phyloP scores from a whole-genome alignment of 2,888 invertebrate genomes.

The Loripinus fragilis region DNA sequence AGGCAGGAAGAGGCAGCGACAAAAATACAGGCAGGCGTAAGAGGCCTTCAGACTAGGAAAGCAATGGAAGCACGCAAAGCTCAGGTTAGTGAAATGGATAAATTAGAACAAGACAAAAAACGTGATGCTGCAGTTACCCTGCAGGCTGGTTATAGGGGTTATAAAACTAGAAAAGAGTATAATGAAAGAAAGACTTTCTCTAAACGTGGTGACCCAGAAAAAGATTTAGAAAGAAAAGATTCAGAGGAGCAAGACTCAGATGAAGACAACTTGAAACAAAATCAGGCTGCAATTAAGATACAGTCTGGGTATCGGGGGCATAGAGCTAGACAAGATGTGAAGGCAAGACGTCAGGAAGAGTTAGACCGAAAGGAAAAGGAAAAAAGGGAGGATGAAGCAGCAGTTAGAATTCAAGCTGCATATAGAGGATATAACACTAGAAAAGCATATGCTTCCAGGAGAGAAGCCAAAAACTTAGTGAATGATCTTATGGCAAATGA shows the following conservation, averaged over 20 bases:
- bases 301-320: slow-evolving; percentile 49
- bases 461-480: neutral
- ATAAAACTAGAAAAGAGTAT: slow-evolving; percentile 44
- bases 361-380: neutral
- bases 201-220: neutral
- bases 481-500: slow-evolving; percentile 23
- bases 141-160: slow-evolving; percentile 53
- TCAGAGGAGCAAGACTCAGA: slow-evolving; percentile 15
- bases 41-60: slow-evolving; percentile 44
- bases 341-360: neutral
- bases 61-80: slow-evolving; percentile 27
- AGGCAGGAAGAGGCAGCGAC: slow-evolving; percentile 39
- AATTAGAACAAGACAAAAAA: slow-evolving; percentile 26
- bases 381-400: slow-evolving; percentile 34
- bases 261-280: slow-evolving; percentile 19
- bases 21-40: slow-evolving; percentile 54
- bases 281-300: slow-evolving; percentile 42
- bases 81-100: slow-evolving; percentile 36
- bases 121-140: slow-evolving; percentile 47
- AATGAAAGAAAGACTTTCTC: slow-evolving; percentile 7
- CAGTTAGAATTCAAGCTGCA: slow-evolving; percentile 48
- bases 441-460: slow-evolving; percentile 25
- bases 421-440: slow-evolving; percentile 46
- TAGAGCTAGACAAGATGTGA: slow-evolving; percentile 39
- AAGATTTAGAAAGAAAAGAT: slow-evolving; percentile 7